These are phyloP conservation scores for Megamerina dolium DNA, from an alignment of 2,888 invertebrate genomes.

Conservation along the genomic window DNA sequence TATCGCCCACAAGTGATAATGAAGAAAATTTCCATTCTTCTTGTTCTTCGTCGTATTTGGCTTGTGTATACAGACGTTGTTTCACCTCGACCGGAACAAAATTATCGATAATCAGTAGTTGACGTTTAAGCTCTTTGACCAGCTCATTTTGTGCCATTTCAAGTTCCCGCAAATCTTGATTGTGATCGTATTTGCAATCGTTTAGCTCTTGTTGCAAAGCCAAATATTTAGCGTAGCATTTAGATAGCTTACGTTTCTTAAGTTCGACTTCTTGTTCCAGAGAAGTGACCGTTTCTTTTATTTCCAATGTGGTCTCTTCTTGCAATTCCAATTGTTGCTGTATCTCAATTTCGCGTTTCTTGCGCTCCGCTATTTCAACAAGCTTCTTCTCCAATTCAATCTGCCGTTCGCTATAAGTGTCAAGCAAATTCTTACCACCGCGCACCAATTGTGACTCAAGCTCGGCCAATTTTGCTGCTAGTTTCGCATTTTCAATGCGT, in stretches of 20 bases:
- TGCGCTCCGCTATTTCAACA: conserved; percentile 82
- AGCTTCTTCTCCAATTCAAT: conserved; percentile 78
- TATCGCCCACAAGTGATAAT: conserved; percentile 48
- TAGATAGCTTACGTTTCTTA: conserved; percentile 86
- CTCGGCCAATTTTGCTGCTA: conserved; percentile 71
- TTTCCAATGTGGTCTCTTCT: conserved; percentile 86
- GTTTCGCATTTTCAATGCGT: conserved; percentile 64
- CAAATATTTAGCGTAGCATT: conserved; percentile 78
- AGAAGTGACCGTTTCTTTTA: conserved; percentile 84
- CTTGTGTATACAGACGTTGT: conserved; percentile 64
- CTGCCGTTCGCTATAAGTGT: conserved; percentile 92
- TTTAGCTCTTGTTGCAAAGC: conserved; percentile 66
- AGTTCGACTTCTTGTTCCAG: conserved; percentile 96
- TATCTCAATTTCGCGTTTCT: conserved; percentile 70
- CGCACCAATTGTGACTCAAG: conserved; percentile 91
- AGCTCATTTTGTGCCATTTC: conserved; percentile 89
- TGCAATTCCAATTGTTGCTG: conserved; percentile 88
- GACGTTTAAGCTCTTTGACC: conserved; percentile 82
- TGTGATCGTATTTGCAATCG: conserved; percentile 81
- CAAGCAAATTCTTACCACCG: conserved; percentile 90
- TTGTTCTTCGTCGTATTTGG: conserved; percentile 75
- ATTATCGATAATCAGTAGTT: conserved; percentile 81
- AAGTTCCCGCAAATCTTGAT: conserved; percentile 83
- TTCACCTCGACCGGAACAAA: conserved; percentile 82
- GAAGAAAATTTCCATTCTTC: conserved; percentile 62